phyloP scores from a whole-genome alignment of 2,113 vertebrate species.

The Gymnarchus niloticus region DNA sequence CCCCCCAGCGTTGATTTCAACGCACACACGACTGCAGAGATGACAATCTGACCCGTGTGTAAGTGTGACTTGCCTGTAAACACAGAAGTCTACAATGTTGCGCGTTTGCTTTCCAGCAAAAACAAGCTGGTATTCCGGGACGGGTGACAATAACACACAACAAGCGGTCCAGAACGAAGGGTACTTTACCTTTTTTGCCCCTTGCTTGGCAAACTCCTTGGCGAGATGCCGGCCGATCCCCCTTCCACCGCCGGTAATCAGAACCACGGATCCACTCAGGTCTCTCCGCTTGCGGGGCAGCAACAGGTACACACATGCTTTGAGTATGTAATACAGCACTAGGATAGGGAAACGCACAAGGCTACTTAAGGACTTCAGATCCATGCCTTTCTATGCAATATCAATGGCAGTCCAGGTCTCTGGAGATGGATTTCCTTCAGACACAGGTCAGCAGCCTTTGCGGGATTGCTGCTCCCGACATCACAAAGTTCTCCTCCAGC shows the following conservation, averaged over 20 bases:
- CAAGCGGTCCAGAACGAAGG: background rate
- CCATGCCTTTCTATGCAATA: constrained; percentile 47
- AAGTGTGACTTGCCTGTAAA: background rate
- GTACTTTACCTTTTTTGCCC: constrained; percentile 71
- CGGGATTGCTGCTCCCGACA: background rate
- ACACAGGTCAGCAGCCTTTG: background rate
- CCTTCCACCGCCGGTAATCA: constrained; percentile 77
- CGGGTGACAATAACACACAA: background rate
- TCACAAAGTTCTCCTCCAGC: background rate
- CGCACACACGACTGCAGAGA: background rate
- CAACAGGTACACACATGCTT: constrained; percentile 58
- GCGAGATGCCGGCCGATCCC: constrained; percentile 80
- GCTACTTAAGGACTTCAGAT: constrained; percentile 64
- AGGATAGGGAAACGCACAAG: constrained; percentile 69
- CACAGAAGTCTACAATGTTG: background rate
- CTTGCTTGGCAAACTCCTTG: constrained; percentile 69
- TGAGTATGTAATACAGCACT: constrained; percentile 62
- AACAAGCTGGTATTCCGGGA: too few relatives aligned
- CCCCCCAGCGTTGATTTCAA: background rate
- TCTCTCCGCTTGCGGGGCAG: constrained; percentile 62
- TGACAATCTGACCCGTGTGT: background rate
- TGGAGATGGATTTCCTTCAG: background rate
- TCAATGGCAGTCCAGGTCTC: background rate
- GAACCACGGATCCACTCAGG: constrained; percentile 68
- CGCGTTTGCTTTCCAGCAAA: background rate